These are phyloP conservation scores for Colaptes auratus DNA, from an alignment of 2,113 vertebrate genomes.

Conservation along the genomic window DNA sequence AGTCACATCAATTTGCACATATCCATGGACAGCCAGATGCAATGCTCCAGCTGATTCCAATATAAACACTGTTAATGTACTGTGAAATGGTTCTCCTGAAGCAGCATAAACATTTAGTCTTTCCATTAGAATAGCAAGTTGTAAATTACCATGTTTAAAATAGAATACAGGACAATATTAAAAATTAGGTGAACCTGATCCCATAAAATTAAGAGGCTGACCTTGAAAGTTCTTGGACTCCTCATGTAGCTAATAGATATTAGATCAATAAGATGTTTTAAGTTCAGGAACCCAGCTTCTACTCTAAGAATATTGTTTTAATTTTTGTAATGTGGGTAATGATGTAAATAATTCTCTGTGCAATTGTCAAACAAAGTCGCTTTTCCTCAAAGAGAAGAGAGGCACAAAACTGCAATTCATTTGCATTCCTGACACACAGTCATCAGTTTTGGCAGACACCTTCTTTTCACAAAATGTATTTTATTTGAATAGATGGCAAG, in stretches of 20 bases:
- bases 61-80: conserved; percentile 57
- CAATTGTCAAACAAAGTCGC: background rate
- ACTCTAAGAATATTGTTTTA: background rate
- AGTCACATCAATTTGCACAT: background rate
- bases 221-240: background rate
- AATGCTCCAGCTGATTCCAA: conserved; percentile 16
- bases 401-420: background rate
- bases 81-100: conserved; percentile 60
- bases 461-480: background rate
- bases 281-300: background rate
- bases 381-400: background rate
- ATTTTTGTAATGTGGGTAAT: background rate
- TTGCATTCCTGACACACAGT: background rate
- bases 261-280: background rate
- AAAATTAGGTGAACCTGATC: background rate
- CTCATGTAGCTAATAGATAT: background rate
- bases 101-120: conserved; percentile 49
- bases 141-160: conserved; percentile 17
- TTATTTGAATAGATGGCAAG: background rate
- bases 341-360: background rate
- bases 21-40: background rate
- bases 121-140: conserved; percentile 21
- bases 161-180: background rate
- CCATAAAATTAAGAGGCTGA: background rate
- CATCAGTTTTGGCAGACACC: background rate